A percentile compares a stretch with the other conserved stretches of the same genome.
Evolutionary conservation across 2,797 vertebrate genomes (phyloP).

Genomic region (Acrocephalus scirpaceus): DNA sequence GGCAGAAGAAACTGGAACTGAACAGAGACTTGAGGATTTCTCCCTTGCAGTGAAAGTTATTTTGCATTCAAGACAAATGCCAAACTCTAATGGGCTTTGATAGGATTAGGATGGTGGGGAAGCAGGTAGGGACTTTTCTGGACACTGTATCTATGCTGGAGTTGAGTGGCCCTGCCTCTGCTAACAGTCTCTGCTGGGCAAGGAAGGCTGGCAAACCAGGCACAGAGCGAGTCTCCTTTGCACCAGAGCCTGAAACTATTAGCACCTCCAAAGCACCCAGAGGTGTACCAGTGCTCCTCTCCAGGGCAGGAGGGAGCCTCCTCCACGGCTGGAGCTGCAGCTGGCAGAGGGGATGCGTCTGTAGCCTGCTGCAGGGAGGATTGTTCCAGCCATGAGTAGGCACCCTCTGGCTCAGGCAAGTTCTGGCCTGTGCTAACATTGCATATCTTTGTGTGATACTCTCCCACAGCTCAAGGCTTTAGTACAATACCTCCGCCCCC

Average conservation of each 20-base stretch:
- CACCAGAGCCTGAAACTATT: neutral
- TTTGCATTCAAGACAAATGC: neutral
- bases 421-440: neutral
- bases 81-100: neutral
- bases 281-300: neutral
- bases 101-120: neutral
- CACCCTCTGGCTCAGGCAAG: neutral
- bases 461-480: neutral
- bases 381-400: neutral
- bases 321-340: neutral
- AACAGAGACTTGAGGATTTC: neutral
- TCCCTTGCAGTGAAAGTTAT: neutral
- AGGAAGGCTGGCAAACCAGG: neutral
- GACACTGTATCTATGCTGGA: neutral
- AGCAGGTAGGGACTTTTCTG: neutral
- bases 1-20: neutral
- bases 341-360: neutral
- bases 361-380: neutral
- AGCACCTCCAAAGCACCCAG: neutral
- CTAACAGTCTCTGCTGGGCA: neutral
- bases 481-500: neutral
- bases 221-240: rapidly evolving
- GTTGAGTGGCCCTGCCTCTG: neutral
- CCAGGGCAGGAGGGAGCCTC: neutral
- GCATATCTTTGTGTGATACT: neutral